phyloP scores from a whole-genome alignment of 2,797 vertebrate genomes.

The Melanotaenia maccullochi region DNA sequence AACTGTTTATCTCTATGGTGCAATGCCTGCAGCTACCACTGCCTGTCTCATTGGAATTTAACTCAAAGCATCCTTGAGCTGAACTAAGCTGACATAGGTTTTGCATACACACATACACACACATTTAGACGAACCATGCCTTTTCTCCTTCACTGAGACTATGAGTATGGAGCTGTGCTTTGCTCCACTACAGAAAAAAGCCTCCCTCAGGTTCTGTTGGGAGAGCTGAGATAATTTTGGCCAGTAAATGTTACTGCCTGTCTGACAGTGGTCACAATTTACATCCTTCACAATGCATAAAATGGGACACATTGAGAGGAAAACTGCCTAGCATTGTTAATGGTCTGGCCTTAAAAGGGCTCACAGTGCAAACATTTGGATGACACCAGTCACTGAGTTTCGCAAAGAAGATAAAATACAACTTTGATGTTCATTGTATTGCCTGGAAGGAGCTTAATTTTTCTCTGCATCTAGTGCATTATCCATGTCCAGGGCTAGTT shows the following conservation, averaged over 20 bases:
- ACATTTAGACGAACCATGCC: conserved; percentile 53
- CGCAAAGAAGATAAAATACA: conserved; percentile 39
- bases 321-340: conserved; percentile 45
- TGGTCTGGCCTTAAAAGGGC: conserved; percentile 33
- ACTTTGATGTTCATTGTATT: conserved; percentile 43
- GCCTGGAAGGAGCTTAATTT: conserved; percentile 24
- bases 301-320: conserved; percentile 54
- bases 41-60: conserved; percentile 74
- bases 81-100: conserved; percentile 77
- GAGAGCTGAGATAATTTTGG: conserved; percentile 71
- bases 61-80: conserved; percentile 72
- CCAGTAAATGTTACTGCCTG: conserved; percentile 65
- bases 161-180: conserved; percentile 52
- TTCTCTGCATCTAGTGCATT: conserved; percentile 13
- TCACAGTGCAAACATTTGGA: conserved; percentile 68
- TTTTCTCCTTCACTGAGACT: conserved; percentile 61
- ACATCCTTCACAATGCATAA: conserved; percentile 59
- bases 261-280: conserved; percentile 61
- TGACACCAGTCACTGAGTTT: conserved; percentile 51
- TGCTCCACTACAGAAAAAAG: conserved; percentile 51
- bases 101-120: conserved; percentile 49
- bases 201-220: conserved; percentile 63
- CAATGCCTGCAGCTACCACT: conserved; percentile 68
- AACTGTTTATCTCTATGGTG: conserved; percentile 78
- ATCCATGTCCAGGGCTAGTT: conserved; percentile 41